Base-by-base conservation (phyloP, 2,113 vertebrate genomes). In the Nycticorax nycticorax region DNA sequence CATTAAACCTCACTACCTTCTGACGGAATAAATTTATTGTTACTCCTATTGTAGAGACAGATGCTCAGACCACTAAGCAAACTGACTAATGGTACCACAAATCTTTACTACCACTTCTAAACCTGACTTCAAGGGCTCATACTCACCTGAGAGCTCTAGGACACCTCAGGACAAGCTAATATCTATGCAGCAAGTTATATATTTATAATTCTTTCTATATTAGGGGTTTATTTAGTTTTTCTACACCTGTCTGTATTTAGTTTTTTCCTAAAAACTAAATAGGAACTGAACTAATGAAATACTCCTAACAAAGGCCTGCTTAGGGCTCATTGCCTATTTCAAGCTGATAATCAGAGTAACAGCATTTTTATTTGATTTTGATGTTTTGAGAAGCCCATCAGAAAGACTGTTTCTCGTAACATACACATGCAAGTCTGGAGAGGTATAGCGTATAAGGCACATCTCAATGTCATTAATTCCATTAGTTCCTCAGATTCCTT, bases 401-500 rank as follows among this genome's bases (percentile, higher is more conserved):
- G 82, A 83, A 92, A 74, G 78, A 43, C 55, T 27, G 18, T 80
- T 80, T 60, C 68, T 9, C 75, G 22, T 35, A 91, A 41, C 12
- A 78, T 7, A 91, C 5, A 53, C 30, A 39, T 22, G 24, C 37
- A 90, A 26, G 28, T 83, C 67, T 85, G 64, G 67, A 85, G 56
- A 74, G 23, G 81, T 63, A 60, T 0, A 67, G 26, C 45, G 47
- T 35, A 37, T 43, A 83, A 76, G 53, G 48, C 47, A 83, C 39
- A 91, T 59, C 64, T 48, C 60, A 55, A 27, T 74, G 33, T 72
- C 50, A 80, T 74, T 90, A 91, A 92, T 89, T 91, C 52, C 55
- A 87, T 53, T 77, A 88, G 93, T 92, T 92, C 83, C 52, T 84
- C 45, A 75, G 52, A 89, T 92, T 85, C 91, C 52, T 95, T 86